These are phyloP conservation scores for Anastrepha ludens DNA, from an alignment of 1,140 invertebrate species.

Conservation along the genomic window DNA sequence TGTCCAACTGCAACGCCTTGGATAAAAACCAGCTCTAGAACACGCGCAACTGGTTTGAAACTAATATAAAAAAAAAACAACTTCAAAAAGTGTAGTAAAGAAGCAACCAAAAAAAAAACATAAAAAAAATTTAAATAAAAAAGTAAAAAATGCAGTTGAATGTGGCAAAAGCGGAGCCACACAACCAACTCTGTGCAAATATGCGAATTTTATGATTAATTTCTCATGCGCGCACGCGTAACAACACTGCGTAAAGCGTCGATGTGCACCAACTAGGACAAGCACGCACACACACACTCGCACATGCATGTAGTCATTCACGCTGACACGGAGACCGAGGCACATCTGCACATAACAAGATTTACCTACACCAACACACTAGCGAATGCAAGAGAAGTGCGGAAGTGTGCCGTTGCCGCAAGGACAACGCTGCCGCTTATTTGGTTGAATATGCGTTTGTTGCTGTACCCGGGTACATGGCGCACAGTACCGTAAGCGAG, in stretches of 20 bases:
- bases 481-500: neutral
- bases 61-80: neutral
- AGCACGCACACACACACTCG: neutral
- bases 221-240: conserved; percentile 51
- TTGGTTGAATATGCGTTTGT: neutral
- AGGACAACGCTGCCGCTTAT: neutral
- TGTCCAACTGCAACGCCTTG: neutral
- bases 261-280: neutral
- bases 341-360: conserved; percentile 50
- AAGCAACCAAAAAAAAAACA: too few species aligned
- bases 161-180: neutral
- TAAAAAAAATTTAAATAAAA: too few species aligned
- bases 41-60: neutral
- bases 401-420: conserved; percentile 29
- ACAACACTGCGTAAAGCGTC: conserved; percentile 22
- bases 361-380: neutral
- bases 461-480: too few species aligned
- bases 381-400: conserved; percentile 1
- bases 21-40: conserved; percentile 18
- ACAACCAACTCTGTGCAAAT: conserved; percentile 15
- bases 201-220: conserved; percentile 52
- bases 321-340: neutral
- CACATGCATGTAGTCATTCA: too few species aligned
- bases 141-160: neutral
- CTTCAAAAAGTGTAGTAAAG: too few species aligned